Base-by-base conservation (phyloP, 1,140 invertebrate genomes). In the Tetragnatha versicolor region DNA sequence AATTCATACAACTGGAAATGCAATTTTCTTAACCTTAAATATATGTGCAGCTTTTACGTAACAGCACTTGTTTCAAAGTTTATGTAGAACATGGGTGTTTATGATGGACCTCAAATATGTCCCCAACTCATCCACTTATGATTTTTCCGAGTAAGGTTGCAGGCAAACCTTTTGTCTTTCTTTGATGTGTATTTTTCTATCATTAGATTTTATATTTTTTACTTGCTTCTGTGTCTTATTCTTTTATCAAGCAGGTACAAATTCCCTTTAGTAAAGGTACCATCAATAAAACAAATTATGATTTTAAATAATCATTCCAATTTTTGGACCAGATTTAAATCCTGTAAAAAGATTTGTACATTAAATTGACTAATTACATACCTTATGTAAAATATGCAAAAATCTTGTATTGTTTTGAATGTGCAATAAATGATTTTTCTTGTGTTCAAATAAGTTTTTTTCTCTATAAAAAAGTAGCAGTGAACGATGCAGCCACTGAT, bases 361-460 rank as follows among this genome's bases (percentile, higher is more conserved):
- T 42, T 9, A 31, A 53, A 31, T 14, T 17, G 53, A 20, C 17
- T 51, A 25, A 25, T 25, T 33, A 69, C 53, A 72, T 55, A 37
- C 22, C 22, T 22, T 55, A 55, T 73, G 49, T 58, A 47, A 22
- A 69, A 53, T 53, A 22, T 70, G 31, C 29, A 53, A 55, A 31
- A n/a, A 25, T 49, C 12, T 39, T 68, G 70, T 61, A 58, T 75
- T 75, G 63, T 61, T 75, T 61, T 75, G 20, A 63, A 49, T 61
- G 70, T 75, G 70, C 70, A 75, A 75, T 75, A 75, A 75, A 49
- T 75, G 61, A 27, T 61, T 75, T 61, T 61, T 45, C 27, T 31
- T 68, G n/a, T 5, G 29, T 17, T n/a, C 20, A 17, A 47, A 45
- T 20, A 29, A 35, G 27, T 31, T 25, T 60, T 17, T 60, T 25